Conservation (phyloP, 2,113 vertebrate species). For the Aleadryas rufinucha region DNA sequence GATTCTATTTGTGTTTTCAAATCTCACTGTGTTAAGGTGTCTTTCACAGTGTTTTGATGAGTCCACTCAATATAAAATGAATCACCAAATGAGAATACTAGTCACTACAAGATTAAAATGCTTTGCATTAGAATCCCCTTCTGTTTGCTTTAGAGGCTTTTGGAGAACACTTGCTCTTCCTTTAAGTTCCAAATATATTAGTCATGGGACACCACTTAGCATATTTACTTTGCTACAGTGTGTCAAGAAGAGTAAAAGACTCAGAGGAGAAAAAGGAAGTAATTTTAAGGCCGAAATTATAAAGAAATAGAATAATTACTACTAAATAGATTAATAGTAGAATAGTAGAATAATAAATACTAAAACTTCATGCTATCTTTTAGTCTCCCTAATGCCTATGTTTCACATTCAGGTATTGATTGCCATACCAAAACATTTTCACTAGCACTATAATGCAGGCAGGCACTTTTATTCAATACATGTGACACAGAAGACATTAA, state of each 20-base stretch:
- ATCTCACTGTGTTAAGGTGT: neutral
- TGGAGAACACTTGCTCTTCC: neutral
- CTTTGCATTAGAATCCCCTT: neutral
- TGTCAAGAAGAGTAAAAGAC: neutral
- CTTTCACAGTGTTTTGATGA: neutral
- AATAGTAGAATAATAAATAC: neutral
- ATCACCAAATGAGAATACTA: neutral
- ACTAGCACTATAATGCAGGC: neutral
- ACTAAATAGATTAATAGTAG: neutral
- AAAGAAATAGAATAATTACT: neutral
- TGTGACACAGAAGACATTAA: neutral
- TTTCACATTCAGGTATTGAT: neutral
- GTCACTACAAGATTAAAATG: neutral
- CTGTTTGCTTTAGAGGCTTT: neutral
- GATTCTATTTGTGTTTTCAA: neutral
- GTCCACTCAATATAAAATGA: neutral
- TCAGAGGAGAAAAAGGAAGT: neutral
- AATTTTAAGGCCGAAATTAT: neutral
- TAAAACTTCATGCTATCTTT: neutral
- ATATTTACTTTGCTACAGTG: neutral
- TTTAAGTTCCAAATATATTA: neutral
- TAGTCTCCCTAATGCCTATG: fast-evolving
- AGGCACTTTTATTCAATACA: neutral
- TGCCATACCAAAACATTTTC: neutral
- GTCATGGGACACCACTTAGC: neutral